Percentiles rank a stretch among this genome's conserved stretches.
These are phyloP conservation scores for Trichoplusia ni DNA, from an alignment of 1,140 invertebrate genomes.

Conservation along the genomic window DNA sequence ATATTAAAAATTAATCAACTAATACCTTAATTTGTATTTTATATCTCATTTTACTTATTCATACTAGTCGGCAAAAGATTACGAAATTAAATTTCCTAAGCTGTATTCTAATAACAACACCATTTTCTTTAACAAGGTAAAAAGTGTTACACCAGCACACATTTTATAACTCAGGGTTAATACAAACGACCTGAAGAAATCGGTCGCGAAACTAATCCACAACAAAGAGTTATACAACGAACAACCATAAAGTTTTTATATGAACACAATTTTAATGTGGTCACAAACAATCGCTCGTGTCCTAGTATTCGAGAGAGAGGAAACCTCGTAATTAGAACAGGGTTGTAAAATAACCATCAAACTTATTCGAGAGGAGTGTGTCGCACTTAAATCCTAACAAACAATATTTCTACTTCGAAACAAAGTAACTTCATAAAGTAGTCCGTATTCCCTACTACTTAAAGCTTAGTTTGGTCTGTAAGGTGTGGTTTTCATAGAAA, in stretches of 20 bases:
- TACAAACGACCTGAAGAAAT: conserved; percentile 33
- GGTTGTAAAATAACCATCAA: conserved; percentile 78
- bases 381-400: conserved; percentile 49
- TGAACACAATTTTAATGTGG: conserved; percentile 57
- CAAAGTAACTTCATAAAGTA: neutral
- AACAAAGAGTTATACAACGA: conserved; percentile 70
- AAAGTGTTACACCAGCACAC: neutral
- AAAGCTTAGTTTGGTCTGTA: conserved; percentile 5
- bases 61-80: no score
- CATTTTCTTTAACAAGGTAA: no score
- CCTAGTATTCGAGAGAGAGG: conserved; percentile 65
- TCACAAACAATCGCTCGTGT: conserved; percentile 61
- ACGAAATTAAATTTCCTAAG: no score
- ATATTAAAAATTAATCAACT: no score
- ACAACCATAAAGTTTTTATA: conserved; percentile 70
- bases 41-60: no score
- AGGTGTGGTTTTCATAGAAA: neutral
- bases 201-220: conserved; percentile 57
- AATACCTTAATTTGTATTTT: no score
- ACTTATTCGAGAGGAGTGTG: conserved; percentile 64
- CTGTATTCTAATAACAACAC: no score
- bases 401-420: neutral
- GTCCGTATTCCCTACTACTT: neutral
- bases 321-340: conserved; percentile 72
- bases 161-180: neutral